Evolutionary conservation across 2,888 invertebrate genomes (phyloP), one percentile per base, ranked within the genome.

Genomic region (Ferrisia virgata): DNA sequence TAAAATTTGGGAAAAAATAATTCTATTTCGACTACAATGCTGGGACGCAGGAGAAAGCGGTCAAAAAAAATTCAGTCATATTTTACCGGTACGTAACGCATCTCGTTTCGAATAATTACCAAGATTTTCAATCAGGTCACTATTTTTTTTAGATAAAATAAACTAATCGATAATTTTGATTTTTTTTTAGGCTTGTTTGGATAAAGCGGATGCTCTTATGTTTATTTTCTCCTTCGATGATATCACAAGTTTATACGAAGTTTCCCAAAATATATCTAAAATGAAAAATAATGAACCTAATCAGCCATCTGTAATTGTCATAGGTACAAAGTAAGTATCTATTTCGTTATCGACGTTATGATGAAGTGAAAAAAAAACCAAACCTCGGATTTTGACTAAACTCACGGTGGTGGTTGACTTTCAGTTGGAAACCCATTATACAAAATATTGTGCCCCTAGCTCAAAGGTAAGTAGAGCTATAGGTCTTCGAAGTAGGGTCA

Each of bases 1-100:
- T 4, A 91, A 90, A 87, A 89, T 91, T 64, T 89, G 89, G 87
- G 90, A 91, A 84, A 90, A 90, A 87, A 88, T 90, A 5, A 89
- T 91, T 31, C 86, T 92, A 81, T 91, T 91, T 86, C 89, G 90
- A 86, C 87, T 92, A 13, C 90, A 91, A 86, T 90, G 91, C 84
- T 91, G 91, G 91, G 91, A 92, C 87, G 90, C 91, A 6, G 91
- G 91, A 1, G 91, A 91, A 85, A 89, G 88, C 69, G 89, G 90
- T 58, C 87, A 90, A 11, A 91, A 90, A 87, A 91, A 91, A 87
- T 92, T 90, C 87, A 90, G 90, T 86, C 91, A 92, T 86, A 90
- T 91, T 85, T 86, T 91, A 83, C 90, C 91, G 8, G 91, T 91
- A 87, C 87, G n/a, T n/a, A n/a, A n/a, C n/a, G n/a, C n/a, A n/a